Percentiles rank a stretch among this genome's conserved stretches.
Evolutionary conservation across 1,140 invertebrate species (phyloP).

Genomic region (Epicauta chinensis): DNA sequence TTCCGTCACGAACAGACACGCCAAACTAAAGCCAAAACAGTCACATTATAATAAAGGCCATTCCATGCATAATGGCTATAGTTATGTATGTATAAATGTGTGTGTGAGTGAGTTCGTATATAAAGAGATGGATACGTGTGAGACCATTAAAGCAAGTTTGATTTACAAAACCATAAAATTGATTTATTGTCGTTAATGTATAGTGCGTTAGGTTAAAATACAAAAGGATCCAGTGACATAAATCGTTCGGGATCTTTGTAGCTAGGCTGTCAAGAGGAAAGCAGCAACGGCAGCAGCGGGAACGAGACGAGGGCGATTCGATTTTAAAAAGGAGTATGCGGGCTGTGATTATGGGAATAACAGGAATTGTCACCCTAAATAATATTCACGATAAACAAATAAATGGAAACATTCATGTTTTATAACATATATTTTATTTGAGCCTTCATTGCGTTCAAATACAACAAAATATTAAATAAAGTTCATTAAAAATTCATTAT

Average conservation of each 20-base stretch:
- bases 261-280: constrained; percentile 34
- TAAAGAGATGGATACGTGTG: constrained; percentile 13
- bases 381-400: not conserved
- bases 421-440: constrained; percentile 46
- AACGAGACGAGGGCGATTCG: too few relatives aligned
- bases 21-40: constrained; percentile 9
- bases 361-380: too few relatives aligned
- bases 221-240: constrained; percentile 43
- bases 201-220: constrained; percentile 42
- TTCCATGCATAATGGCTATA: constrained; percentile 15
- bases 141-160: constrained; percentile 40
- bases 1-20: constrained; percentile 11
- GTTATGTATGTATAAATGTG: too few relatives aligned
- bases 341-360: too few relatives aligned
- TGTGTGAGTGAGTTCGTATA: too few relatives aligned
- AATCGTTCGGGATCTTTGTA: constrained; percentile 42
- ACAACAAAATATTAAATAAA: constrained; percentile 46
- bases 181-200: constrained; percentile 44
- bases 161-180: constrained; percentile 46
- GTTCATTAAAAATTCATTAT: constrained; percentile 32
- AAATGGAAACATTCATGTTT: constrained; percentile 19
- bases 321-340: too few relatives aligned
- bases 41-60: constrained; percentile 15
- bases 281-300: too few relatives aligned
- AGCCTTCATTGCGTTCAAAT: constrained; percentile 45